Evolutionary conservation across 1,140 invertebrate species (phyloP).

Genomic region (Scaptomyza hsui): DNA sequence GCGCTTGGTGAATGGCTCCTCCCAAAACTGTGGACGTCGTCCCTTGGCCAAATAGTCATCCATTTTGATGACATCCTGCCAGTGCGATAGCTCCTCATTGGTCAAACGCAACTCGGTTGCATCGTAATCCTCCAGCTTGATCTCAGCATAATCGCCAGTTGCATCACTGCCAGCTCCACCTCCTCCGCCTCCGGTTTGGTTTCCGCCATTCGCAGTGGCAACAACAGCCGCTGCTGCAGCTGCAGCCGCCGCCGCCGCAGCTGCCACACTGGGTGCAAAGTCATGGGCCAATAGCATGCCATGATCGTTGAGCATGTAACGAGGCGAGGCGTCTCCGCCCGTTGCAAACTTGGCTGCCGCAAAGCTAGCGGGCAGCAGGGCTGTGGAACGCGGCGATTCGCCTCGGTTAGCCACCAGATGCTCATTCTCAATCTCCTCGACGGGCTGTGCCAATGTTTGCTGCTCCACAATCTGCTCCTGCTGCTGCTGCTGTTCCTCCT

Average conservation of each 20-base stretch:
- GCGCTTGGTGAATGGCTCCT: constrained; percentile 91
- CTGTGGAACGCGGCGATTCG: constrained; percentile 33
- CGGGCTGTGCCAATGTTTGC: constrained; percentile 55
- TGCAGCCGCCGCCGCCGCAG: constrained; percentile 53
- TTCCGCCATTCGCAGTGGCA: constrained; percentile 35
- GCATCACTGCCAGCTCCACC: constrained; percentile 16
- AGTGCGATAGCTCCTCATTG: constrained; percentile 78
- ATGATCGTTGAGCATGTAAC: constrained; percentile 77
- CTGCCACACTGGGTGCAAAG: constrained; percentile 58
- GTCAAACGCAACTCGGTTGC: constrained; percentile 76
- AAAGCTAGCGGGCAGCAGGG: constrained; percentile 33
- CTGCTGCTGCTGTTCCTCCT: not conserved
- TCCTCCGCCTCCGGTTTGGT: not conserved
- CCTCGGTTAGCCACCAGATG: constrained; percentile 64
- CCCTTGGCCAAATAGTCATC: constrained; percentile 94
- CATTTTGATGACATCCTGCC: constrained; percentile 92
- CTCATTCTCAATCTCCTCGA: constrained; percentile 80
- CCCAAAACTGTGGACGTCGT: constrained; percentile 94
- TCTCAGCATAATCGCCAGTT: constrained; percentile 58
- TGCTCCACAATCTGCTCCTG: too few relatives aligned
- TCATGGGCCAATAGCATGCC: constrained; percentile 79
- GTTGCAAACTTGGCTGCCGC: constrained; percentile 44
- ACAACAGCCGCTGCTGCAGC: constrained; percentile 60
- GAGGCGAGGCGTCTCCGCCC: constrained; percentile 10
- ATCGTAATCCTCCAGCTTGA: constrained; percentile 76